Evolutionary conservation across 2,797 vertebrate species (phyloP).

Genomic region (Kryptopterus vitreolus): DNA sequence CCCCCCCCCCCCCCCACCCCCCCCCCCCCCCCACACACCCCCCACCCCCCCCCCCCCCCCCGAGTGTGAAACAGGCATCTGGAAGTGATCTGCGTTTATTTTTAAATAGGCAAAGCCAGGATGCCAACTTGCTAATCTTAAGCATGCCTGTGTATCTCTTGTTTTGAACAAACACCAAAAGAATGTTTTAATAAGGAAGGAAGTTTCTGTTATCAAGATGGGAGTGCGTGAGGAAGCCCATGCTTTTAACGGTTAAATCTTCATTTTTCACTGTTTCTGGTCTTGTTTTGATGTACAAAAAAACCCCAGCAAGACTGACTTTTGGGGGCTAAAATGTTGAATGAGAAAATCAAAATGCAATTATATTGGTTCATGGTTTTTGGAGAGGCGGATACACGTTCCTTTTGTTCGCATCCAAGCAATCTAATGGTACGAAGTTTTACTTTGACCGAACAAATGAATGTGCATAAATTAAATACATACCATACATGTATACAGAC

Average conservation of each 20-base stretch:
- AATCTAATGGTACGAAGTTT: no score
- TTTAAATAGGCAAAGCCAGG: background rate
- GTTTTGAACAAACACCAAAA: constrained; percentile 22
- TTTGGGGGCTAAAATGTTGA: background rate
- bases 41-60: no score
- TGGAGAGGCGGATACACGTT: no score
- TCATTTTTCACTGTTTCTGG: background rate
- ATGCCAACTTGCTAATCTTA: constrained; percentile 14
- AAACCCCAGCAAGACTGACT: background rate
- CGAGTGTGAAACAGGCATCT: constrained; percentile 23
- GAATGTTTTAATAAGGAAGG: constrained; percentile 23
- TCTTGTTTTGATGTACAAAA: background rate
- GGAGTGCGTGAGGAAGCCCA: background rate
- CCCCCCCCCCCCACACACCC: no score
- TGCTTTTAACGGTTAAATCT: background rate
- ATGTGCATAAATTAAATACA: no score
- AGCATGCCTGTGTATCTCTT: constrained; percentile 6
- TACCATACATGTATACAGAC: no score
- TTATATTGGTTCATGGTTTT: no score
- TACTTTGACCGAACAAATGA: no score
- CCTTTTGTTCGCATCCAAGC: no score
- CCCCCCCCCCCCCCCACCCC: no score
- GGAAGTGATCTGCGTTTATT: constrained; percentile 23
- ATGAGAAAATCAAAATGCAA: background rate
- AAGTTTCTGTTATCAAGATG: constrained; percentile 25